Percentiles rank a stretch among this genome's conserved stretches.
Conservation (phyloP, 1,140 invertebrate species). For the Drosophila sproati region DNA sequence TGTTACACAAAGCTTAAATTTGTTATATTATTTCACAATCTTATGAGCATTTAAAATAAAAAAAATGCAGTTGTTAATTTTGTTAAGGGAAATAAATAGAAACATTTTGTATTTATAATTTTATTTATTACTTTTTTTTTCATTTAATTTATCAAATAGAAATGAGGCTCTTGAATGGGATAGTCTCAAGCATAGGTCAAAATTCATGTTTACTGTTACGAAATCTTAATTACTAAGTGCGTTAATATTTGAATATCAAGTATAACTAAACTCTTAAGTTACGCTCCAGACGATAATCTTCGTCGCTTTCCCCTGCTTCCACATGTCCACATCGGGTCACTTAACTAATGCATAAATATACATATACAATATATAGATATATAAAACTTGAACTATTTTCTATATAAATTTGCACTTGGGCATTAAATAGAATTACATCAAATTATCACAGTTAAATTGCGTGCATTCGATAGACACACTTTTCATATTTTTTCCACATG, state of each 20-base stretch:
- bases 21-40: conserved; percentile 16
- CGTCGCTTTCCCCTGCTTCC: conserved; percentile 10
- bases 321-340: conserved; percentile 13
- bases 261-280: conserved; percentile 7
- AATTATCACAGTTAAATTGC: conserved; percentile 83
- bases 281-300: conserved; percentile 3
- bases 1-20: conserved; percentile 42
- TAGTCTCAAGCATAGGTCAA: conserved; percentile 3
- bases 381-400: conserved; percentile 66
- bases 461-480: conserved; percentile 77
- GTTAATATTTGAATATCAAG: conserved; percentile 28
- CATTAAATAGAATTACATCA: conserved; percentile 55
- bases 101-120: conserved; percentile 10
- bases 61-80: conserved; percentile 27
- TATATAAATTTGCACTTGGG: conserved; percentile 66
- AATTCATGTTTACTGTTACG: conserved; percentile 25
- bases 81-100: conserved; percentile 43
- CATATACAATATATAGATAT: conserved; percentile 44
- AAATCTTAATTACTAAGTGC: conserved; percentile 59
- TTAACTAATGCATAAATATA: conserved; percentile 68
- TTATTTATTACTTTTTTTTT: conserved; percentile 18
- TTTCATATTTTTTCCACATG: conserved; percentile 22
- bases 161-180: conserved; percentile 1
- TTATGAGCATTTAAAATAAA: conserved; percentile 10
- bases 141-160: conserved; percentile 29